A percentile compares a stretch with the other conserved stretches of the same genome.
These are phyloP conservation scores for Melolontha melolontha DNA, from an alignment of 2,888 invertebrate species.

Conservation along the genomic window DNA sequence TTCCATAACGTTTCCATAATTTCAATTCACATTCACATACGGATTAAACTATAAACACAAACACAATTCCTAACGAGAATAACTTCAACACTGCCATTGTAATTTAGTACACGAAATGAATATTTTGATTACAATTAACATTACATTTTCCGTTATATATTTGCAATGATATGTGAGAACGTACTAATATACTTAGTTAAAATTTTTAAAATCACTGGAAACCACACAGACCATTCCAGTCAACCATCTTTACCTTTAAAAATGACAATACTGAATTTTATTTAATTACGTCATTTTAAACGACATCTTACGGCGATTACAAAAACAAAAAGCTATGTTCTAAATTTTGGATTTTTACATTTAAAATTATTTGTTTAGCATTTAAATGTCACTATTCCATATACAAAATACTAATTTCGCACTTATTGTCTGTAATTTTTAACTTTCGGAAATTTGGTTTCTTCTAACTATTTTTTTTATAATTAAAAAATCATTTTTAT, in stretches of 20 bases:
- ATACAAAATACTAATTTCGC: no score
- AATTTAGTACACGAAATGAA: conserved; percentile 3
- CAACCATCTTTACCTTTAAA: conserved; percentile 47
- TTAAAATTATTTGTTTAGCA: no score
- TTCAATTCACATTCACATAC: conserved; percentile 30
- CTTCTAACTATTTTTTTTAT: no score
- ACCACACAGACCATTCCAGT: conserved; percentile 40
- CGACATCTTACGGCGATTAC: conserved; percentile 29
- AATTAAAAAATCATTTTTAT: no score
- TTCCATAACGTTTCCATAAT: conserved; percentile 60
- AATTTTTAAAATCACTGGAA: conserved; percentile 39
- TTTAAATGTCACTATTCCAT: no score
- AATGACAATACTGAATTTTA: conserved; percentile 42
- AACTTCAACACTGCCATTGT: conserved; percentile 41
- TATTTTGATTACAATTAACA: conserved; percentile 14
- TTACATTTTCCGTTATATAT: conserved; percentile 30
- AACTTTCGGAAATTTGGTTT: no score
- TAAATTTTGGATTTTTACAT: no score
- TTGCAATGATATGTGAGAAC: conserved; percentile 19
- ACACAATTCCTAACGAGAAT: conserved; percentile 32
- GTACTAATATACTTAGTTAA: conserved; percentile 12
- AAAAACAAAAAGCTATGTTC: no score
- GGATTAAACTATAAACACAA: conserved; percentile 38
- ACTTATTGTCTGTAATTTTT: no score
- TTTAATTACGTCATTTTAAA: conserved; percentile 16